These are phyloP conservation scores for Struthidea cinerea DNA, from an alignment of 2,113 vertebrate genomes.

Conservation along the genomic window DNA sequence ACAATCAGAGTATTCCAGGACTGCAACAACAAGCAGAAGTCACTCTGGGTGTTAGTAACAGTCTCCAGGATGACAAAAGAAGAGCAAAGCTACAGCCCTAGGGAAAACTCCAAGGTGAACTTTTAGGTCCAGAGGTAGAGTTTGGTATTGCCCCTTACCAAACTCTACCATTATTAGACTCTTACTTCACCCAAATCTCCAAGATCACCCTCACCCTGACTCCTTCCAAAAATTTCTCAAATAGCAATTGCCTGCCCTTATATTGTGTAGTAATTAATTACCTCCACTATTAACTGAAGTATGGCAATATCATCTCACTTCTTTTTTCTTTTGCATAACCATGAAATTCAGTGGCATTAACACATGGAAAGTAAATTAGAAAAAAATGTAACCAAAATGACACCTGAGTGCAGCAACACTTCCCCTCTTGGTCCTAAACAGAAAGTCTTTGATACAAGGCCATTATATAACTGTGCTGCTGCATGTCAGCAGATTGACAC, in stretches of 20 bases:
- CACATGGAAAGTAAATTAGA: not conserved
- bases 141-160: not conserved
- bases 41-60: fast-evolving
- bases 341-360: not conserved
- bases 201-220: not conserved
- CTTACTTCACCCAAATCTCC: not conserved
- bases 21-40: not conserved
- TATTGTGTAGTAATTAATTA: not conserved
- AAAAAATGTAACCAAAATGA: not conserved
- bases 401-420: not conserved
- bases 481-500: not conserved
- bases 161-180: not conserved
- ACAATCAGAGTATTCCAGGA: not conserved
- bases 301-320: not conserved
- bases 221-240: not conserved
- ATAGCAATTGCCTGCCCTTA: not conserved
- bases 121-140: not conserved
- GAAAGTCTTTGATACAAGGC: not conserved
- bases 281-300: not conserved
- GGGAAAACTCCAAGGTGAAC: not conserved
- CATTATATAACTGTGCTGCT: not conserved
- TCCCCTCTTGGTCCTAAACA: not conserved
- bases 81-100: not conserved
- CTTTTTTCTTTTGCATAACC: not conserved
- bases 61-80: not conserved